Conservation (phyloP, 2,888 invertebrate species). For the Ichneumoninae sp. region DNA sequence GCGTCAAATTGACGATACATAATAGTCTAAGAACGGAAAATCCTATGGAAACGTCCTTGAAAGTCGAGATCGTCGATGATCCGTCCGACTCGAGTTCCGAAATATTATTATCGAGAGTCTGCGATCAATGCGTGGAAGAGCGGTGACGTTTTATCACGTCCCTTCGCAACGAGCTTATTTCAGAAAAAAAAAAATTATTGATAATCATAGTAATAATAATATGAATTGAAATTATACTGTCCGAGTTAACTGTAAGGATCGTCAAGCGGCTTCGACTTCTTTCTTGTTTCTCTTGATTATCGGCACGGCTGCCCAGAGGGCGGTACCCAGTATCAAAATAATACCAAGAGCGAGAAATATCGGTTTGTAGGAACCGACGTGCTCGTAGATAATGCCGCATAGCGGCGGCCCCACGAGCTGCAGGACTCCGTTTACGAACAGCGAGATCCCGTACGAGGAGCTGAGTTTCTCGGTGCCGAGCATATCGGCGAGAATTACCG, state of each 20-base stretch:
- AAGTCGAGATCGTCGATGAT: slow-evolving; percentile 15
- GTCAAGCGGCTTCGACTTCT: slow-evolving; percentile 75
- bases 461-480: slow-evolving; percentile 92
- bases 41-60: neutral
- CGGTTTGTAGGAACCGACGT: slow-evolving; percentile 88
- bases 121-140: neutral
- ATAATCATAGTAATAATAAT: slow-evolving; percentile 36
- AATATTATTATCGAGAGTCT: neutral
- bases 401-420: slow-evolving; percentile 93
- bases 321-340: slow-evolving; percentile 89
- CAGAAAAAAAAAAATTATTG: slow-evolving; percentile 11
- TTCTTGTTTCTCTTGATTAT: slow-evolving; percentile 86
- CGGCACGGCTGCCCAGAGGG: slow-evolving; percentile 91
- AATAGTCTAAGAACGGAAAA: slow-evolving; percentile 2
- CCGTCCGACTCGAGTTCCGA: neutral
- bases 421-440: slow-evolving; percentile 93
- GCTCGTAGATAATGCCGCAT: slow-evolving; percentile 90
- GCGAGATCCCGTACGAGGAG: slow-evolving; percentile 93
- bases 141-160: neutral
- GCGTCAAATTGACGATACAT: slow-evolving; percentile 6
- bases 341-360: slow-evolving; percentile 91
- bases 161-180: slow-evolving; percentile 23
- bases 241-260: neutral
- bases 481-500: slow-evolving; percentile 94
- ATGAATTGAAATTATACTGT: slow-evolving; percentile 23